These are phyloP conservation scores for Pelmatolapia mariae DNA, from an alignment of 2,113 vertebrate genomes.

Conservation along the genomic window DNA sequence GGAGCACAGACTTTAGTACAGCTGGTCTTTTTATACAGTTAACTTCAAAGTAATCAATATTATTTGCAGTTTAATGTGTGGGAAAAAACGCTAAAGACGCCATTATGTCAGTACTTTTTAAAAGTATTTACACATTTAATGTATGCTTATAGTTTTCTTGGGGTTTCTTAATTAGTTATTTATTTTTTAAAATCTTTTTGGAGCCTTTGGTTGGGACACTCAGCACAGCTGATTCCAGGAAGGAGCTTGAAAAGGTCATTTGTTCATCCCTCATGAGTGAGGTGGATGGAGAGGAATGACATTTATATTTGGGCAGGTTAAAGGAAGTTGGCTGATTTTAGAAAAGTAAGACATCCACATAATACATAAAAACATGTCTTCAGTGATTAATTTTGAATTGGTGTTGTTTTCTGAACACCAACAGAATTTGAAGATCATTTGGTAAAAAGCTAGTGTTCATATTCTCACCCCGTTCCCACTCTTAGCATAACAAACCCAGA, in stretches of 20 bases:
- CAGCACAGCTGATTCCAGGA: slow-evolving; percentile 13
- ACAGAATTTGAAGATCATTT: background rate
- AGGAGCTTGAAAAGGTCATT: slow-evolving; percentile 50
- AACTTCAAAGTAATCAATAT: background rate
- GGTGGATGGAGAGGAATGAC: slow-evolving; percentile 50
- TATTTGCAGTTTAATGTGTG: background rate
- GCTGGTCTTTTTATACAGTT: background rate
- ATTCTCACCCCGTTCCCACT: background rate
- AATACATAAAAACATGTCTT: background rate
- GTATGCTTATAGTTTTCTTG: background rate
- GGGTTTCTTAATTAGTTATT: background rate
- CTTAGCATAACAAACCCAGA: background rate
- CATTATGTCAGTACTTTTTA: background rate
- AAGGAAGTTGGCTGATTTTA: background rate
- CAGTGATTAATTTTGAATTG: background rate
- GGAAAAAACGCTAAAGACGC: background rate
- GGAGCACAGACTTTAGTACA: background rate
- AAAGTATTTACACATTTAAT: background rate
- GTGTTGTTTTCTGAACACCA: background rate
- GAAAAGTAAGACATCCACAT: background rate
- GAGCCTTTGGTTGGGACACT: background rate
- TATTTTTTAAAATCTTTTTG: background rate
- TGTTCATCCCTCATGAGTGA: slow-evolving; percentile 19
- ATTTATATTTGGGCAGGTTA: slow-evolving; percentile 38
- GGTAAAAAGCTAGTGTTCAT: background rate